phyloP scores from a whole-genome alignment of 2,113 vertebrate genomes.

The Microcebus murinus region DNA sequence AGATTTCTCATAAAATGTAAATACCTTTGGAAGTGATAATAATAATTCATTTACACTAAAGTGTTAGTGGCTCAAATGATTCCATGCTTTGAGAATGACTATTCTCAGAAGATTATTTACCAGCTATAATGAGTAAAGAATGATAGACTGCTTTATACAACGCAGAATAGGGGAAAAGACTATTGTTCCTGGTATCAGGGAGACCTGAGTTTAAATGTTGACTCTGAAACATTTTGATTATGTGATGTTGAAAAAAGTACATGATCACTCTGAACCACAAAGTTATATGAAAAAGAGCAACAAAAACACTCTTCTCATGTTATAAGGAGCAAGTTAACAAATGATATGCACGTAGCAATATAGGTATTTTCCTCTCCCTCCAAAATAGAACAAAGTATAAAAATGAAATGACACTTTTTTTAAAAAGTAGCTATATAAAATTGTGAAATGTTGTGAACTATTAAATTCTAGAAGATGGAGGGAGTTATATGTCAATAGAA shows the following conservation, averaged over 20 bases:
- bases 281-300: neutral
- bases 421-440: neutral
- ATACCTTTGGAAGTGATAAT: neutral
- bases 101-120: neutral
- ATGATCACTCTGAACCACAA: neutral
- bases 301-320: neutral
- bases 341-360: neutral
- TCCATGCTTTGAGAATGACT: neutral
- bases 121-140: neutral
- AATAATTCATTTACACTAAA: neutral
- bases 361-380: neutral
- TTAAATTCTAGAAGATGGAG: neutral
- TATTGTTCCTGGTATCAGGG: neutral
- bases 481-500: conserved; percentile 5
- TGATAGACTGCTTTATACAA: fast-evolving
- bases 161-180: neutral
- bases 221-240: neutral
- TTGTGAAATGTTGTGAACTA: neutral
- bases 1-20: neutral
- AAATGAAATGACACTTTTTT: neutral
- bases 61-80: neutral
- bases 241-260: neutral
- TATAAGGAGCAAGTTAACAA: neutral
- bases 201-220: neutral
- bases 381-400: neutral